These are phyloP conservation scores for Apogon talboti DNA, from an alignment of 2,797 vertebrate genomes.

Conservation along the genomic window DNA sequence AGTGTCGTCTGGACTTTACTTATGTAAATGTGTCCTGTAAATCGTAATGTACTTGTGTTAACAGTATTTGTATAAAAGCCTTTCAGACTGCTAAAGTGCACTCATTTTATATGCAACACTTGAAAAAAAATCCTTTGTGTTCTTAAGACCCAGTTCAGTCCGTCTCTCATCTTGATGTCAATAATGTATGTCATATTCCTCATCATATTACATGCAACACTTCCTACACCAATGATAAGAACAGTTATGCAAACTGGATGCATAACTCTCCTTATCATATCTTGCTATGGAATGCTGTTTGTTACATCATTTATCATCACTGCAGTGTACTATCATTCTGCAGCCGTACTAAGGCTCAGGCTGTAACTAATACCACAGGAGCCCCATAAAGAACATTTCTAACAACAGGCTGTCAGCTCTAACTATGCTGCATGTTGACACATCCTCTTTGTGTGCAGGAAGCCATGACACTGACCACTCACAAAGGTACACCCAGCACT, in stretches of 20 bases:
- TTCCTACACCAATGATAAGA: background rate
- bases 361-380: slow-evolving; percentile 20
- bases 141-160: background rate
- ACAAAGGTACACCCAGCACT: slow-evolving; percentile 30
- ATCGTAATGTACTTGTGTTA: no score
- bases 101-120: background rate
- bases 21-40: no score
- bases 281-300: slow-evolving; percentile 5
- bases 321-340: slow-evolving; percentile 14
- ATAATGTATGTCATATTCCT: background rate
- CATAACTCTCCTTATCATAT: slow-evolving; percentile 30
- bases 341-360: slow-evolving; percentile 14
- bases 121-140: background rate
- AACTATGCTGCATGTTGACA: slow-evolving; percentile 33
- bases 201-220: slow-evolving; percentile 7
- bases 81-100: no score
- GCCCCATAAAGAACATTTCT: slow-evolving; percentile 24
- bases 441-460: slow-evolving; percentile 51
- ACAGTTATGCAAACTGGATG: slow-evolving; percentile 8
- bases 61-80: no score
- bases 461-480: slow-evolving; percentile 44
- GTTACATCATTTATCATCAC: slow-evolving; percentile 16
- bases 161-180: slow-evolving; percentile 9
- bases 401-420: slow-evolving; percentile 42
- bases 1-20: no score